Base-by-base conservation (phyloP, 2,888 invertebrate genomes). In the Diadegma fenestrale region DNA sequence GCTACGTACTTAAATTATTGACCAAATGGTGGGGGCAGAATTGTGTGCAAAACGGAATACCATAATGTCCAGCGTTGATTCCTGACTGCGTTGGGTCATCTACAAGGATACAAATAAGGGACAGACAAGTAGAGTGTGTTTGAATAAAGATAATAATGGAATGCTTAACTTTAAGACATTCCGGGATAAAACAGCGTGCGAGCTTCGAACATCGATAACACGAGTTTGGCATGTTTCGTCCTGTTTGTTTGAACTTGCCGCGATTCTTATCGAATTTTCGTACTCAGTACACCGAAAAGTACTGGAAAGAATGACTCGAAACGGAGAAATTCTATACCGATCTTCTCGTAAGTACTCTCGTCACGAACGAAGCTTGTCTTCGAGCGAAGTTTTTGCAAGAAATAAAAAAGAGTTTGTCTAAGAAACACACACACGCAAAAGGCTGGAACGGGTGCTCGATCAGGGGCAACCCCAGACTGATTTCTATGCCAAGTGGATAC, bases 331-430 rank as follows among this genome's bases (percentile, higher is more conserved):
- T 58, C 58, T 61, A 61, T 64, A 75, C 51, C 75, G 82, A 85
- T 86, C 83, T 71, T 76, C 81, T 80, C 85, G 81, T 82, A 84
- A 81, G 80, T 86, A 80, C 81, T 79, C 86, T 68, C 63, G 86
- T 87, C 87, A 87, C 87, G 87, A 86, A 79, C 86, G 81, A 84
- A 63, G 80, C n/a, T n/a, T n/a, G n/a, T n/a, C 80, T 72, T 82
- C 80, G 86, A 86, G 85, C 86, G 81, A 87, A 87, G 82, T 87
- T 87, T 86, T 83, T 71, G 78, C 37, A 58, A 63, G 79, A 69
- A 80, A 77, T 71, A 78, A 81, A 84, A 86, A 78, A 80, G 76
- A 84, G 78, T 82, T 87, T 84, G 68, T 81, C 79, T 61, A 58
- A 64, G 45, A 69, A 79, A 75, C 58, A 78, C 63, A 79, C 58